Evolutionary conservation across 2,113 vertebrate genomes (phyloP).

Genomic region (Acrocephalus arundinaceus): DNA sequence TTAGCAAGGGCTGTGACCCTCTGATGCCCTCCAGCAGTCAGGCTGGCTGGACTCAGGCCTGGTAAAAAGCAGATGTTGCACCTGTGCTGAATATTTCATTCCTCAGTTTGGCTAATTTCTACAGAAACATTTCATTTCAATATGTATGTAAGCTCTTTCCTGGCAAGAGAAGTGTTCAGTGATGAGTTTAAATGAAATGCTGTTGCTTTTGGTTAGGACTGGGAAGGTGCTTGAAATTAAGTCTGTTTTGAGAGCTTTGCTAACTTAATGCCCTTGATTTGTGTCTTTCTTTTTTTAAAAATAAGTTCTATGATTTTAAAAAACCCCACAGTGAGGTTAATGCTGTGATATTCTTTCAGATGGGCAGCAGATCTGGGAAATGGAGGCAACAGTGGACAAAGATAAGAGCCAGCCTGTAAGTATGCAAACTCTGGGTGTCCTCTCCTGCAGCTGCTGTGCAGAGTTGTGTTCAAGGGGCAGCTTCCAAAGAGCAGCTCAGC

Average conservation of each 20-base stretch:
- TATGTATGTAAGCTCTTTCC: background rate
- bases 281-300: background rate
- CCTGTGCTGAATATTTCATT: background rate
- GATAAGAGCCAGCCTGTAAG: slow-evolving; percentile 97
- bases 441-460: background rate
- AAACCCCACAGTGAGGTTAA: background rate
- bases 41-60: background rate
- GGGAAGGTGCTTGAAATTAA: background rate
- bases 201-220: background rate
- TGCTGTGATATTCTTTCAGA: slow-evolving; percentile 76
- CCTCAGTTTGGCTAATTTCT: background rate
- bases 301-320: background rate
- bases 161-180: background rate
- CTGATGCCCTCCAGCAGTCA: background rate
- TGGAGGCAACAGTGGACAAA: slow-evolving; percentile 96
- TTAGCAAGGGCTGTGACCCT: background rate
- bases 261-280: background rate
- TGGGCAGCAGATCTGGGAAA: slow-evolving; percentile 97
- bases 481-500: background rate
- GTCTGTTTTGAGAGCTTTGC: background rate
- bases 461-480: background rate
- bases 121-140: background rate
- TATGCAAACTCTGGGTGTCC: background rate
- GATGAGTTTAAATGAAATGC: background rate
- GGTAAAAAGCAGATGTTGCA: slow-evolving; percentile 5